Percentiles rank a stretch among this genome's conserved stretches.
Evolutionary conservation across 2,888 invertebrate species (phyloP).

Genomic region (Sphaeridia pumilis): DNA sequence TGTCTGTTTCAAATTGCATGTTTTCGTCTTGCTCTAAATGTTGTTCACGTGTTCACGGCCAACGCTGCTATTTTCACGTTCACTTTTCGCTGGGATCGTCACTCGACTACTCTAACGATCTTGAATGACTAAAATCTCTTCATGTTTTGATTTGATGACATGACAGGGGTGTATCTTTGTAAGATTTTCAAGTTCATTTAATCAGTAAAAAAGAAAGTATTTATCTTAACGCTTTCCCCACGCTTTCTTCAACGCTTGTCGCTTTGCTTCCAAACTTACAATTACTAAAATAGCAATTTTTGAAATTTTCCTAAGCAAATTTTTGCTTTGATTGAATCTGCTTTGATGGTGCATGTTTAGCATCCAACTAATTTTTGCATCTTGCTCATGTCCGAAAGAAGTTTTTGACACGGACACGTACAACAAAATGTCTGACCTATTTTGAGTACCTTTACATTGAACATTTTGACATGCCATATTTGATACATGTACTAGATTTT

Average conservation of each 20-base stretch:
- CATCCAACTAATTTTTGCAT: constrained; percentile 1
- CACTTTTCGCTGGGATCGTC: too few species aligned
- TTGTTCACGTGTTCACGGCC: too few species aligned
- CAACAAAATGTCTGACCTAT: too few species aligned
- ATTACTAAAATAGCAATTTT: too few species aligned
- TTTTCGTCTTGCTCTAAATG: too few species aligned
- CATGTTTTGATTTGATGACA: not conserved
- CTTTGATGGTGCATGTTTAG: not conserved
- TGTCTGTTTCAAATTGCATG: too few species aligned
- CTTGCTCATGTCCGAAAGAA: not conserved
- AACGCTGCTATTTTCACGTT: too few species aligned
- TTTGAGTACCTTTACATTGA: not conserved
- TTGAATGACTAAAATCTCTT: too few species aligned
- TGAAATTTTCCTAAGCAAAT: not conserved
- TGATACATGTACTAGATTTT: not conserved
- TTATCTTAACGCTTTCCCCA: not conserved
- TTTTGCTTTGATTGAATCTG: constrained; percentile 6
- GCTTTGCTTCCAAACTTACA: too few species aligned
- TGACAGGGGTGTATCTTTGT: constrained; percentile 20
- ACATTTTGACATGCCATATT: not conserved
- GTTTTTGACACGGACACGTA: constrained; percentile 5
- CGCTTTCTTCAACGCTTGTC: not conserved
- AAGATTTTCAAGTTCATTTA: constrained; percentile 10
- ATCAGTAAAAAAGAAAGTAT: not conserved
- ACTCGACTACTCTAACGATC: too few species aligned